Conservation (phyloP, 2,797 vertebrate species). For the Cynodonichthys magdalenae region DNA sequence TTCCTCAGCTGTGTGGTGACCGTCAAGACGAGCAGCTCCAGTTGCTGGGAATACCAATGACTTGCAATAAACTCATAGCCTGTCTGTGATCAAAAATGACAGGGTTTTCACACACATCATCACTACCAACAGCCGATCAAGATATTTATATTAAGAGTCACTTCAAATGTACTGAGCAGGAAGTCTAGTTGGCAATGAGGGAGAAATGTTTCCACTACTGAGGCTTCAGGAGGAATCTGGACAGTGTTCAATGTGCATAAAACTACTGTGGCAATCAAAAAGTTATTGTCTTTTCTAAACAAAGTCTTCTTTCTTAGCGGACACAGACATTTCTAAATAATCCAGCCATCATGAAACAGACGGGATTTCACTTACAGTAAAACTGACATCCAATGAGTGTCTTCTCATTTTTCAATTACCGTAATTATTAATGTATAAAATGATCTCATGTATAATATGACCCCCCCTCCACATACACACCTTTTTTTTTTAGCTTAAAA, state of each 20-base stretch:
- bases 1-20: slow-evolving; percentile 63
- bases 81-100: slow-evolving; percentile 60
- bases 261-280: slow-evolving; percentile 56
- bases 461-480: too few relatives aligned
- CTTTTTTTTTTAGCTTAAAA: too few relatives aligned
- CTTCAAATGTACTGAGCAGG: slow-evolving; percentile 24
- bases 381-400: slow-evolving; percentile 10
- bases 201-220: slow-evolving; percentile 41
- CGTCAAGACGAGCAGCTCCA: slow-evolving; percentile 62
- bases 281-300: slow-evolving; percentile 48
- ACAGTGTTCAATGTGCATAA: slow-evolving; percentile 48
- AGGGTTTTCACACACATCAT: slow-evolving; percentile 5
- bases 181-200: slow-evolving; percentile 44
- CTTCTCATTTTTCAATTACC: slow-evolving; percentile 7
- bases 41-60: slow-evolving; percentile 69
- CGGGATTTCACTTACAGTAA: slow-evolving; percentile 27
- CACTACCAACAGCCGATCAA: slow-evolving; percentile 17
- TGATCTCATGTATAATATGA: too few relatives aligned
- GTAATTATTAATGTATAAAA: too few relatives aligned
- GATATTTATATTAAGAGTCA: slow-evolving; percentile 40
- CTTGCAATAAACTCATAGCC: slow-evolving; percentile 61
- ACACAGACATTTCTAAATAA: slow-evolving; percentile 44
- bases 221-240: slow-evolving; percentile 34
- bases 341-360: slow-evolving; percentile 32
- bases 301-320: slow-evolving; percentile 52